Conservation (phyloP, 2,113 vertebrate genomes). For the Otolemur garnettii region DNA sequence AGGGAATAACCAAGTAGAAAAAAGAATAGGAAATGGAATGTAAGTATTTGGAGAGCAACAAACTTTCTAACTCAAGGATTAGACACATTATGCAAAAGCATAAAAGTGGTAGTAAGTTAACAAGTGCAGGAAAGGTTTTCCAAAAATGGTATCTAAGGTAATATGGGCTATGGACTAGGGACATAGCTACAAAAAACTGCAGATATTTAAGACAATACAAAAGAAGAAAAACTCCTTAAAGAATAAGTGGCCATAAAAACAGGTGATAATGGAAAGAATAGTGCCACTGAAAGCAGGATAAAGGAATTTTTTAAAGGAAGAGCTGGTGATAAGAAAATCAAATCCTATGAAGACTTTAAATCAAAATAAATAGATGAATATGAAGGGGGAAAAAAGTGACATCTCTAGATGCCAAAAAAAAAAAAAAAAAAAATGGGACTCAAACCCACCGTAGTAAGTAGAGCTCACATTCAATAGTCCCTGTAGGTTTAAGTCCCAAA, state of each 20-base stretch:
- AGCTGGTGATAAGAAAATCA: neutral
- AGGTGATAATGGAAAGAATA: neutral
- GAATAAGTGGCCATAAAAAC: neutral
- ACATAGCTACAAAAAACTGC: neutral
- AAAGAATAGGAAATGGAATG: neutral
- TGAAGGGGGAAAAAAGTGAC: neutral
- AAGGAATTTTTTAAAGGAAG: conserved; percentile 37
- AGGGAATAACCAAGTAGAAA: neutral
- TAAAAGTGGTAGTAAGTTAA: neutral
- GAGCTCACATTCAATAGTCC: neutral
- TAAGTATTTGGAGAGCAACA: neutral
- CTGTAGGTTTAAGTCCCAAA: neutral
- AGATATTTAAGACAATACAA: neutral
- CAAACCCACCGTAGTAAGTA: neutral
- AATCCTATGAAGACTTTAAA: neutral
- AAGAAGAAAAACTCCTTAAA: neutral
- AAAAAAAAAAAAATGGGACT: neutral
- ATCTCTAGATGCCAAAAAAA: conserved; percentile 13
- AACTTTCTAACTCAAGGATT: conserved; percentile 8
- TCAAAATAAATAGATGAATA: neutral
- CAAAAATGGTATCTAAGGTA: conserved; percentile 24
- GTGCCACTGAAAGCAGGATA: neutral
- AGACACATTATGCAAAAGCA: neutral
- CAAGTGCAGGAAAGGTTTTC: neutral
- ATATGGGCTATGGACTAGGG: neutral